Base-by-base conservation (phyloP, 2,113 vertebrate species). In the Callaeas wilsoni region DNA sequence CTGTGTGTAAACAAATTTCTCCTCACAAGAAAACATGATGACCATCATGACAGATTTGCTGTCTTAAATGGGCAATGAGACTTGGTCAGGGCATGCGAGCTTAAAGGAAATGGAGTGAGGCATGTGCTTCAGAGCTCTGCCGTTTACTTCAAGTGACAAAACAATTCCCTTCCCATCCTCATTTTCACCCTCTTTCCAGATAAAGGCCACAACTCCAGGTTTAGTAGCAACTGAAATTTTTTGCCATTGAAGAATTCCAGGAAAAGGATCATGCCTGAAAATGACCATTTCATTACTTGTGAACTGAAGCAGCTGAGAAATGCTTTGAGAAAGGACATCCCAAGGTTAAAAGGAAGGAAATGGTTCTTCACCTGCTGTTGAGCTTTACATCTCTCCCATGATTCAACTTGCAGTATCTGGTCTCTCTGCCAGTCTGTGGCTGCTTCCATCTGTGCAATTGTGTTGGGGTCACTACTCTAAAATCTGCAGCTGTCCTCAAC, bases 51-150 rank as follows among this genome's bases (percentile, higher is more conserved):
- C 22, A 89, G 56, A 21, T 81, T 56, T 63, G 20, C 19, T 47
- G 7, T 62, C 35, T 67, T 63, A 70, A 70, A 70, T 5, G 32
- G 39, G 60, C 16, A 59, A 7, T 1, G 1, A 56, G 13, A 4
- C 5, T 60, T 71, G 16, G 25, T 56, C 25, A 95, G 42, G 39
- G 26, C 7, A 6, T 37, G 13, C 0, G 0, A 41, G 5, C 46
- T 57, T 30, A 65, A 60, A 16, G 14, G 18, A 84, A 62, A 87
- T 60, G 6, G 44, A 67, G 6, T n/a, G 18, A 62, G 29, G 5
- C 26, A 64, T 2, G 0, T 32, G 12, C 35, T 60, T 52, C 62
- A n/a, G 82, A 71, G 13, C 9, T 67, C 26, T 83, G 30, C 33
- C 64, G 7, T 49, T 89, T 68, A 2, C 41, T 82, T 68, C 57